Conservation (phyloP, 1,140 invertebrate species). For the Lepidostoma basale region DNA sequence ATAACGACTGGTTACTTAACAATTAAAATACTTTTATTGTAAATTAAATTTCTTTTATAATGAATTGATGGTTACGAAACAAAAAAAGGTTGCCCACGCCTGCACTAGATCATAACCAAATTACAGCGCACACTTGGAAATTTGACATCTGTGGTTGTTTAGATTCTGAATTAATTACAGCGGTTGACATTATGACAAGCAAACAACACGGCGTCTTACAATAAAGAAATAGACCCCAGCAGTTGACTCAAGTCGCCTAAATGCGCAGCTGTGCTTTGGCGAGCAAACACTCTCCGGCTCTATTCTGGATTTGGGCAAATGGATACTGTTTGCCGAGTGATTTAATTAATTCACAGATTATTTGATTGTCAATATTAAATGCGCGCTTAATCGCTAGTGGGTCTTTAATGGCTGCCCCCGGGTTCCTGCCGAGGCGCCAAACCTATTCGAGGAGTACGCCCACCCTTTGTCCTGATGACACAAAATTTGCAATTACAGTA, state of each 20-base stretch:
- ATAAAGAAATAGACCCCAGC: background rate
- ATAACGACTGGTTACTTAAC: no score
- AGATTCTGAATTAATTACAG: conserved; percentile 11
- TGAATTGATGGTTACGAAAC: no score
- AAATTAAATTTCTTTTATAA: no score
- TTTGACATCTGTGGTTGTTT: conserved; percentile 16
- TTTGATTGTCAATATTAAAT: conserved; percentile 10
- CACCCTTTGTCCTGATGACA: no score
- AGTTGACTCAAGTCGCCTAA: conserved; percentile 6
- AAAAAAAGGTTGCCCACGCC: no score
- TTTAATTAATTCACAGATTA: conserved; percentile 23
- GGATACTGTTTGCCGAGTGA: conserved; percentile 2
- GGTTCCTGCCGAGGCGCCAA: no score
- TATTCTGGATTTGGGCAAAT: conserved; percentile 13
- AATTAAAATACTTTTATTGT: no score
- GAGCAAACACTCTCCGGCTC: background rate
- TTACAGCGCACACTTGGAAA: background rate
- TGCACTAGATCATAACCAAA: conserved; percentile 3
- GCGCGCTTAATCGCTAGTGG: no score
- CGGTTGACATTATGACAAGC: conserved; percentile 13
- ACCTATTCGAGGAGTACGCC: no score
- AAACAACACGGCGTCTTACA: conserved; percentile 7
- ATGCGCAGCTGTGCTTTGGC: conserved; percentile 22
- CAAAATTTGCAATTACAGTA: no score
- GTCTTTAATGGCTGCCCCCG: no score